A percentile compares a stretch with the other conserved stretches of the same genome.
Conservation (phyloP, 2,888 invertebrate species). For the Ectemnius continuus region DNA sequence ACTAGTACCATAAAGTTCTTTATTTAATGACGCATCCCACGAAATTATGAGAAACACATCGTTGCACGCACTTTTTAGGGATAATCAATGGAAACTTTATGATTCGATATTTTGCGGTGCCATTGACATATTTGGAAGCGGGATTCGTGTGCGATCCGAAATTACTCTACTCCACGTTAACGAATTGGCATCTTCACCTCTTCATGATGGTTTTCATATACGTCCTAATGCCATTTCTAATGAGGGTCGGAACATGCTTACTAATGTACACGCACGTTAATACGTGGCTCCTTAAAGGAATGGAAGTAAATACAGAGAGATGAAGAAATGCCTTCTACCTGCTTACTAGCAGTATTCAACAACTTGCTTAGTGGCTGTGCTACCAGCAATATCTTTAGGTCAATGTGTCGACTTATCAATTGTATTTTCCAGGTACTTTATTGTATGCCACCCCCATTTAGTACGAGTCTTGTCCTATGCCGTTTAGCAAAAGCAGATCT, state of each 20-base stretch:
- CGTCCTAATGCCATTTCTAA: constrained; percentile 70
- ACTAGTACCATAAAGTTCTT: constrained; percentile 14
- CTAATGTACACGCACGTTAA: constrained; percentile 68
- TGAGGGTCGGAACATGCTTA: constrained; percentile 66
- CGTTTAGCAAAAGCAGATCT: constrained; percentile 72
- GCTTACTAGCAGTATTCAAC: too few species aligned
- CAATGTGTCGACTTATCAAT: neutral
- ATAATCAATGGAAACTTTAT: constrained; percentile 70
- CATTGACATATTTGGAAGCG: constrained; percentile 74
- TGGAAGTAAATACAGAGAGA: constrained; percentile 69
- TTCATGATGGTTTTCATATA: constrained; percentile 72
- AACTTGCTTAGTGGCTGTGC: too few species aligned
- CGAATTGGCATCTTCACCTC: constrained; percentile 67
- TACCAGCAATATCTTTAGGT: neutral
- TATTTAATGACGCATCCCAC: neutral
- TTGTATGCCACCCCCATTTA: constrained; percentile 76
- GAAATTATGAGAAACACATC: neutral
- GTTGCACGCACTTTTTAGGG: constrained; percentile 56
- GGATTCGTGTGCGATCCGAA: constrained; percentile 70
- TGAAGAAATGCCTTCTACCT: neutral
- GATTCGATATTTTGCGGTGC: constrained; percentile 73
- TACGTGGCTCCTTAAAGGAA: constrained; percentile 73
- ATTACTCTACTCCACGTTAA: constrained; percentile 66
- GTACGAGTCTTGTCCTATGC: constrained; percentile 72
- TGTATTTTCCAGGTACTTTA: constrained; percentile 70